Evolutionary conservation across 2,113 vertebrate species (phyloP).

Genomic region (Trematocara stigmaticum): DNA sequence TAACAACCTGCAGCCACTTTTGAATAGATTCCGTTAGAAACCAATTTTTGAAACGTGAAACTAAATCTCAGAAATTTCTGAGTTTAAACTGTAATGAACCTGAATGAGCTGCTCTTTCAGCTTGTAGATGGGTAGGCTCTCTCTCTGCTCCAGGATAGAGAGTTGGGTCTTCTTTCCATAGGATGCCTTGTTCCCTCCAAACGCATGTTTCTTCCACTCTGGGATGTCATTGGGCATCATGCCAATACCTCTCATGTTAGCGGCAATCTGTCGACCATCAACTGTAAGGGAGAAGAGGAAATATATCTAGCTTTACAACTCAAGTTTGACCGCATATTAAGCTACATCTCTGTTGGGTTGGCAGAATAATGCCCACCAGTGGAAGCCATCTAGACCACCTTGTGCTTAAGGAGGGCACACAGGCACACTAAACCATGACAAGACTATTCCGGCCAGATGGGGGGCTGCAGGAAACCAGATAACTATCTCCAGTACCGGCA

Average conservation of each 20-base stretch:
- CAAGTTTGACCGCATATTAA: not conserved
- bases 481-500: slow-evolving; percentile 28
- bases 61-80: rapidly evolving
- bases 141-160: slow-evolving; percentile 95
- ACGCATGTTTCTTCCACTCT: slow-evolving; percentile 98
- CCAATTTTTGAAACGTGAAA: not conserved
- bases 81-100: slow-evolving; percentile 67
- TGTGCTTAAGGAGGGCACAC: not conserved
- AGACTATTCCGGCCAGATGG: slow-evolving; percentile 15
- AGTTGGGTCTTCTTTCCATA: slow-evolving; percentile 96
- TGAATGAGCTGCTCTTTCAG: slow-evolving; percentile 97
- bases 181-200: slow-evolving; percentile 97
- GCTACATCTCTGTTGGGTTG: not conserved
- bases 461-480: slow-evolving; percentile 61
- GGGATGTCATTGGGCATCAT: slow-evolving; percentile 99
- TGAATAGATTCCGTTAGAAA: not conserved
- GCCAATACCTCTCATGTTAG: slow-evolving; percentile 98
- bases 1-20: not conserved
- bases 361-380: not conserved
- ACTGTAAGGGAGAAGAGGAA: slow-evolving; percentile 50
- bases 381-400: not conserved
- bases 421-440: not conserved
- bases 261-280: slow-evolving; percentile 95
- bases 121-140: slow-evolving; percentile 95
- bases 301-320: not conserved